These are phyloP conservation scores for Allolobophora icterica DNA, from an alignment of 2,888 invertebrate species.

Conservation along the genomic window DNA sequence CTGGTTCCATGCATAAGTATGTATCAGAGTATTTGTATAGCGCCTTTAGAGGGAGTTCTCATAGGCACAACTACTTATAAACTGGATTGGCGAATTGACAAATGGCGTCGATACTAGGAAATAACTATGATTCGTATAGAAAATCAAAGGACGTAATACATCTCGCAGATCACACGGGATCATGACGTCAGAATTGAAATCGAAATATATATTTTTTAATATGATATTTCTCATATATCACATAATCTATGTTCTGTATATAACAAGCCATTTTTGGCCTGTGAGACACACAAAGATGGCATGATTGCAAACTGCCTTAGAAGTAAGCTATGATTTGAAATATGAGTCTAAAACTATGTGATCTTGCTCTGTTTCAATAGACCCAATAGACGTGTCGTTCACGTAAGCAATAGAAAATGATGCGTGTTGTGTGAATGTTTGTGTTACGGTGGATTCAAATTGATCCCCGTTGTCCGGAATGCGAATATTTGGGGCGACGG, in stretches of 20 bases:
- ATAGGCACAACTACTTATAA: background rate
- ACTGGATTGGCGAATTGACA: background rate
- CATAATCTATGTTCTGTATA: background rate
- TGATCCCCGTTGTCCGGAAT: background rate
- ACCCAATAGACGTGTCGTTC: background rate
- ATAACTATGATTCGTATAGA: background rate
- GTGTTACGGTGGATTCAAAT: background rate
- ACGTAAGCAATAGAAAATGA: background rate
- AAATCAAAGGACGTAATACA: background rate
- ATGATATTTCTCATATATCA: background rate
- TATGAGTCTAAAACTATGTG: background rate
- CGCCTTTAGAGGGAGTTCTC: background rate
- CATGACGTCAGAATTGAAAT: background rate
- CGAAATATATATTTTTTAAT: background rate
- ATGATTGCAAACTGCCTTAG: background rate
- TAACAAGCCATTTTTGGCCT: background rate
- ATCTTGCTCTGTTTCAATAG: background rate
- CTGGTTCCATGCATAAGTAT: background rate
- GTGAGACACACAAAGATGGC: background rate
- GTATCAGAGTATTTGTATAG: background rate
- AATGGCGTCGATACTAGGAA: background rate
- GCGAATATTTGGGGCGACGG: background rate
- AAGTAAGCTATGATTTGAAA: background rate
- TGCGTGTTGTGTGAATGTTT: background rate
- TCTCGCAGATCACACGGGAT: background rate